Evolutionary conservation across 2,888 invertebrate species (phyloP), one percentile per base, ranked within the genome.

Genomic region (Hydrotaea diabolus): DNA sequence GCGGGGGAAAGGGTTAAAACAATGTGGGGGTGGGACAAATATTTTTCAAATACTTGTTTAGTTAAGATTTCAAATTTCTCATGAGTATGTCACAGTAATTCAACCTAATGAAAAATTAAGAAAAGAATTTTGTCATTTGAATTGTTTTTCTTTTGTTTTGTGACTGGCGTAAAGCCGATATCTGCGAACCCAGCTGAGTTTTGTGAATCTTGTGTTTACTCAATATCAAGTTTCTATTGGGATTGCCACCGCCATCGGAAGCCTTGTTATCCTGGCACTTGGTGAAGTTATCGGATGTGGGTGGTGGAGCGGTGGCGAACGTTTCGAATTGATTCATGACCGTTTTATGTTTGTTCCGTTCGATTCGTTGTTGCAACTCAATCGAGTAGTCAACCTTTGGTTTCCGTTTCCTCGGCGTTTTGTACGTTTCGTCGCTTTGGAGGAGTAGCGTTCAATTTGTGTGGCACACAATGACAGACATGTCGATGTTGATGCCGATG

Each of bases 281-380:
- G 13, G 57, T n/a, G n/a, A n/a, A n/a, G n/a, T n/a, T n/a, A n/a
- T n/a, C n/a, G n/a, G n/a, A n/a, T n/a, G n/a, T n/a, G n/a, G 31
- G 31, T 31, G 31, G 31, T 49, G 49, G 15, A 2, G 59, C 21
- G 19, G 21, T 55, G 55, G 21, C 4, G 55, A 66, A 80, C 31
- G 78, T 80, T 31, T 82, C 66, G 80, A 82, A 86, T 85, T 82
- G 77, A 83, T 80, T 83, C 77, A 81, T 86, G 55, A 9, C 59
- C 19, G 64, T 64, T 80, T 80, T 62, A 80, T 72, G 64, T 80
- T 77, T 39, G n/a, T 73, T 59, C 72, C 69, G 69, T 64, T 62
- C 31, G 75, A 55, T 31, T 72, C 77, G 84, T 86, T 87, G 85
- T 86, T 86, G 86, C 76, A 85, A 86, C 75, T 86, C 86, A 87